Percentiles rank a stretch among this genome's conserved stretches.
These are phyloP conservation scores for Heliconius melpomene DNA, from an alignment of 1,140 invertebrate genomes.

Conservation along the genomic window DNA sequence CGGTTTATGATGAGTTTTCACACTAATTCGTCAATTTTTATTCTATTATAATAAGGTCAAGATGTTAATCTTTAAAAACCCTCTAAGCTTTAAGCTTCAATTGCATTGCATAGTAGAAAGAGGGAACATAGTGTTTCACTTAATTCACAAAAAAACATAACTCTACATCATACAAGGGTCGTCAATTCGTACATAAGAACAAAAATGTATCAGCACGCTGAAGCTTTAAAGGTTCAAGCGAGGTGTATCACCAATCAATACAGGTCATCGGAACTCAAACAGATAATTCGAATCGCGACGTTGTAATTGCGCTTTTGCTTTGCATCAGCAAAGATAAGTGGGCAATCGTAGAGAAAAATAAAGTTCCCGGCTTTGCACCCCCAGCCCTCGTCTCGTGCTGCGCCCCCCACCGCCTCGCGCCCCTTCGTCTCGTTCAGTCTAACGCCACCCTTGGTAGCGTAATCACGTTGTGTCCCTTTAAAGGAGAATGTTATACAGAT, in stretches of 20 bases:
- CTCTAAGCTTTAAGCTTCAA: too few relatives aligned
- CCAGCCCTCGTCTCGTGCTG: constrained; percentile 55
- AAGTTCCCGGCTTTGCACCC: constrained; percentile 45
- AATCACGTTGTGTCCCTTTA: constrained; percentile 35
- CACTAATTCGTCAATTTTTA: too few relatives aligned
- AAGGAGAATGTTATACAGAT: constrained; percentile 43
- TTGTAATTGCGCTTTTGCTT: constrained; percentile 65
- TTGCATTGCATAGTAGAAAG: too few relatives aligned
- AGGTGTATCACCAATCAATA: constrained; percentile 19
- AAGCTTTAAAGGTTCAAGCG: not conserved
- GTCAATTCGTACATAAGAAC: not conserved
- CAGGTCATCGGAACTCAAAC: constrained; percentile 20
- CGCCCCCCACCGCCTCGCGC: constrained; percentile 46
- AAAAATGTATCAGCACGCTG: not conserved
- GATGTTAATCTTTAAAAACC: too few relatives aligned
- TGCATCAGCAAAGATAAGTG: constrained; percentile 68
- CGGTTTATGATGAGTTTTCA: too few relatives aligned
- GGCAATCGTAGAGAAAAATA: constrained; percentile 68
- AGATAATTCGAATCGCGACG: constrained; percentile 40
- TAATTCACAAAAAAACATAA: too few relatives aligned
- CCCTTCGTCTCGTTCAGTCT: constrained; percentile 52
- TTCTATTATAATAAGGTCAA: too few relatives aligned
- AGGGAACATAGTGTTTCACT: too few relatives aligned
- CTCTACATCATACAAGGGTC: too few relatives aligned
- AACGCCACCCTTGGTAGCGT: constrained; percentile 43